Evolutionary conservation across 2,888 invertebrate species (phyloP).

Genomic region (Folsomia manolachei): DNA sequence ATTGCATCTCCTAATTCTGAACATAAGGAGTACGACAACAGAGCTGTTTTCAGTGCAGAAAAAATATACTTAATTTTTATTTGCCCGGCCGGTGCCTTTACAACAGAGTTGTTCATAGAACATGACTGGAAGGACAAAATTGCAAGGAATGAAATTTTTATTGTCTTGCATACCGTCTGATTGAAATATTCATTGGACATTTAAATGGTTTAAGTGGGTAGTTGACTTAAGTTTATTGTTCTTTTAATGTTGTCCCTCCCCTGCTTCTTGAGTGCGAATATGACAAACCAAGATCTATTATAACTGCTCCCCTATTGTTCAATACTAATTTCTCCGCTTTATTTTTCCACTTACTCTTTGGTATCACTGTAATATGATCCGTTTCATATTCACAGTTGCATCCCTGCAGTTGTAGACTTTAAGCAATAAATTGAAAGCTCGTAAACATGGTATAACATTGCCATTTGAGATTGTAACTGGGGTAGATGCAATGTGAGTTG

Average conservation of each 20-base stretch:
- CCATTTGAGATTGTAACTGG: no score
- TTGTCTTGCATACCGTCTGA: slow-evolving; percentile 17
- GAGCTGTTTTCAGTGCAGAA: background rate
- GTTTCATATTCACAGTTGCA: no score
- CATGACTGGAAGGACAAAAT: slow-evolving; percentile 5
- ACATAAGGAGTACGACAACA: background rate
- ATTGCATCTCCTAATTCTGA: background rate
- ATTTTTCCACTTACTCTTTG: no score
- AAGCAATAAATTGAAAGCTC: no score
- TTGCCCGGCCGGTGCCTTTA: background rate
- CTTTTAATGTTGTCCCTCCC: slow-evolving; percentile 9
- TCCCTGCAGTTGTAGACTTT: no score
- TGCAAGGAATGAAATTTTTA: slow-evolving; percentile 19
- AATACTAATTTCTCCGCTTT: no score
- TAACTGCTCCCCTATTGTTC: no score
- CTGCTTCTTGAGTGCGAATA: no score
- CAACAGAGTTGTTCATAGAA: background rate
- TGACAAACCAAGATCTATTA: no score
- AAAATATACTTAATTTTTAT: background rate
- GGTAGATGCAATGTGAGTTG: no score
- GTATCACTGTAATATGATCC: no score
- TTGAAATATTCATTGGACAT: slow-evolving; percentile 21
- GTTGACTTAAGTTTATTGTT: slow-evolving; percentile 23
- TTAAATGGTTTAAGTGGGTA: slow-evolving; percentile 12
- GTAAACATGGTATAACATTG: no score